A percentile compares a stretch with the other conserved stretches of the same genome.
Evolutionary conservation across 2,797 vertebrate genomes (phyloP).

Genomic region (Allobates femoralis): DNA sequence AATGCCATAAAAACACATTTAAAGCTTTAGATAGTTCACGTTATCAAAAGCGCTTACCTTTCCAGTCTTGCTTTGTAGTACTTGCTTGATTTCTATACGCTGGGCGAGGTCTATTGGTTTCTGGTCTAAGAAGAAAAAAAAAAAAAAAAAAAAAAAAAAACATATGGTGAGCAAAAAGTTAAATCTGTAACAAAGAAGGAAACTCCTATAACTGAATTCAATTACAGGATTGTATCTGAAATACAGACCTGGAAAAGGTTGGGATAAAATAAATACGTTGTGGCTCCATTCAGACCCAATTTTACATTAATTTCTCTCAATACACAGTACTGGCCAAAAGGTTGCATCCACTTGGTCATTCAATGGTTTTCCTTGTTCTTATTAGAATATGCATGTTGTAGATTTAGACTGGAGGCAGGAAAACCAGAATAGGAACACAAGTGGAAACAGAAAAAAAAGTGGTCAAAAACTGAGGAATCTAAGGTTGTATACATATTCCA

Average conservation of each 20-base stretch:
- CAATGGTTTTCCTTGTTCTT: too few relatives aligned
- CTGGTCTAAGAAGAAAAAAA: conserved; percentile 77
- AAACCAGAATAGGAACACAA: too few relatives aligned
- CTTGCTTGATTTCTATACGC: conserved; percentile 82
- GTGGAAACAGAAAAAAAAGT: too few relatives aligned
- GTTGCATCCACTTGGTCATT: too few relatives aligned
- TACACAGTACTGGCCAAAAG: background rate
- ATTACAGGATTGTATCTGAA: too few relatives aligned
- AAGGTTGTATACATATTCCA: too few relatives aligned
- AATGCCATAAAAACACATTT: too few relatives aligned
- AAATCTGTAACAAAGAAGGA: background rate
- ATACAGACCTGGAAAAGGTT: background rate
- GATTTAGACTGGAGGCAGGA: too few relatives aligned
- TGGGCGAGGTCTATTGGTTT: conserved; percentile 83
- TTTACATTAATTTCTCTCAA: background rate
- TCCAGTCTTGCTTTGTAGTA: conserved; percentile 78
- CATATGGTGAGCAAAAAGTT: background rate
- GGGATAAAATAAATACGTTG: too few relatives aligned
- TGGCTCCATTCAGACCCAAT: too few relatives aligned
- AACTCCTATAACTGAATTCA: background rate
- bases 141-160: background rate
- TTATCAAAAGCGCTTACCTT: conserved; percentile 72
- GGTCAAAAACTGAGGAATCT: too few relatives aligned
- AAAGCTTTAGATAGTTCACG: background rate
- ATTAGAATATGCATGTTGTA: too few relatives aligned